Base-by-base conservation (phyloP, 2,888 invertebrate genomes). In the Calameuta idolon region DNA sequence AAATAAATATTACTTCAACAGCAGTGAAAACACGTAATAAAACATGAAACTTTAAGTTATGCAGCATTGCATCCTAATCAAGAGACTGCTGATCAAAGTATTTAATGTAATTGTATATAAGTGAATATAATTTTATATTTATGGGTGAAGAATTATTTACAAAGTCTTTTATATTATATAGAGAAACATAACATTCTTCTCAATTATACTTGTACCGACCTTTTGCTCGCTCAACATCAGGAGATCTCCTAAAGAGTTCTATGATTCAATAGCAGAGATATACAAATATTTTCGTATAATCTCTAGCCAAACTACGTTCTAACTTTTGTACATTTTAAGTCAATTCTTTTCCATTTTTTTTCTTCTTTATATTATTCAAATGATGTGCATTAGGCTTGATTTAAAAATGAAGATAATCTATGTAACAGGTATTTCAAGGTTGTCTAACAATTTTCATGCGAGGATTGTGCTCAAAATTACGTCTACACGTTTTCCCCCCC, bases 21-120 rank as follows among this genome's bases (percentile, higher is more conserved):
- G 23, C 55, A 55, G 55, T 55, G 55, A 55, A 23, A 55, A 23
- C 55, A 55, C 55, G 55, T 55, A 55, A 55, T 55, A 55, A 55
- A 55, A 55, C 23, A 55, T 55, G 55, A 55, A 55, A 55, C 37
- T 77, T 75, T 75, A 69, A 69, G 31, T 71, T 69, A 76, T 80
- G 84, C 88, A 89, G 89, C 89, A 89, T 89, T 89, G 86, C 83
- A 87, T 86, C 85, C 85, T 84, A 86, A 82, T 86, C 76, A 86
- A 86, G 87, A 89, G 89, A 89, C 88, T 89, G 87, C 86, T 86
- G 85, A 88, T 87, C 82, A 82, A 85, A 89, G 86, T 89, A 89
- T 89, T 89, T 84, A 83, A 86, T 81, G 80, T 80, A 82, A 86
- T 85, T 90, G 89, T 89, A 90, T 88, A 90, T 90, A 90, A 87